Percentiles rank a stretch among this genome's conserved stretches.
phyloP scores from a whole-genome alignment of 2,797 vertebrate genomes.

The Nannoperca obscura region DNA sequence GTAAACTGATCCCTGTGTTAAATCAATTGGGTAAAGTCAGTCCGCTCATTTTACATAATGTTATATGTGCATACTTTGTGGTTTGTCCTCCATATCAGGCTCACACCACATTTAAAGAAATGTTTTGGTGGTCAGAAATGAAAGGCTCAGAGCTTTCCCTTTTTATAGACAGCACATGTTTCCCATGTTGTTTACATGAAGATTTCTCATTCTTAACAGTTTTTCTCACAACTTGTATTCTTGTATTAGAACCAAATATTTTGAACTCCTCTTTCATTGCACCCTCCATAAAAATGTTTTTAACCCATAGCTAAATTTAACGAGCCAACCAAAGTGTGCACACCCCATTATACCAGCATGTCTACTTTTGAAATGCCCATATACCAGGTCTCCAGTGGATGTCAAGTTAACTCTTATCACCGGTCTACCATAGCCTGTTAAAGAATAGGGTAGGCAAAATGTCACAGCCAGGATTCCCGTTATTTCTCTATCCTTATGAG shows the following conservation, averaged over 20 bases:
- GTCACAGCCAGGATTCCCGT: not conserved
- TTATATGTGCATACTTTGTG: not conserved
- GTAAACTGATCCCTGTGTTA: not conserved
- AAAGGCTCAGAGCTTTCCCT: not conserved
- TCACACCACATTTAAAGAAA: not conserved
- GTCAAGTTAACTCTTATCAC: not conserved
- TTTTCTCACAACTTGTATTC: conserved; percentile 2
- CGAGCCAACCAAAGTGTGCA: conserved; percentile 3
- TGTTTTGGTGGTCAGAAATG: not conserved
- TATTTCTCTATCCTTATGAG: not conserved
- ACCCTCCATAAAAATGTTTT: not conserved
- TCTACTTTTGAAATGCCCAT: not conserved
- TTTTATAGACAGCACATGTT: not conserved
- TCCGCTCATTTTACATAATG: not conserved
- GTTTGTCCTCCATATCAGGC: not conserved
- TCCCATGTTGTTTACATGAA: not conserved
- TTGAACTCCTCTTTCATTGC: not conserved
- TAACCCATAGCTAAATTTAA: conserved; percentile 17
- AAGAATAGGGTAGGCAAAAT: not conserved
- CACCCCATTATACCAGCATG: not conserved
- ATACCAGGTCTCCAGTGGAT: not conserved
- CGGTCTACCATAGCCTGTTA: not conserved
- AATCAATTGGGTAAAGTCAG: not conserved
- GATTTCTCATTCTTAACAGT: not conserved
- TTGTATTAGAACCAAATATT: not conserved